Conservation (phyloP, 2,113 vertebrate species). For the Barnardius zonarius region DNA sequence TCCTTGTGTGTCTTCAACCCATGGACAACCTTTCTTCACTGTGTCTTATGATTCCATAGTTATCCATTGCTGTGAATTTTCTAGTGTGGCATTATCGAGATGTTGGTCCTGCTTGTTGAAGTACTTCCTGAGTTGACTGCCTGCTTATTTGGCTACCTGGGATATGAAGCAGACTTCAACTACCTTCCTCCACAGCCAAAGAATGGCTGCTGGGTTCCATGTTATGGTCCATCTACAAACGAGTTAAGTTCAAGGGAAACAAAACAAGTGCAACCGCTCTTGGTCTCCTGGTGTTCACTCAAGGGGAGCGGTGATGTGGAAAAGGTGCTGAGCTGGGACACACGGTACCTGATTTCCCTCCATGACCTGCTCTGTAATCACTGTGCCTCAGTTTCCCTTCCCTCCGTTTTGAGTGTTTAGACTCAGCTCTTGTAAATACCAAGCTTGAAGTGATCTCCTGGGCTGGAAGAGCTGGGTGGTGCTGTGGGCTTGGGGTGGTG, state of each 20-base stretch:
- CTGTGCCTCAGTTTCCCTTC: not conserved
- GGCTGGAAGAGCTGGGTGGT: not conserved
- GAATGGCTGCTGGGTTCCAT: not conserved
- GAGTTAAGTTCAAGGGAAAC: not conserved
- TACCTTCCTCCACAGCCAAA: not conserved
- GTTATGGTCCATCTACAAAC: not conserved
- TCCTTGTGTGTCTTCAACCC: not conserved
- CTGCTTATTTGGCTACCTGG: not conserved
- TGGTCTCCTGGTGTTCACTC: not conserved
- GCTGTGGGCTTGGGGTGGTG: not conserved
- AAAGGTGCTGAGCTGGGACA: not conserved
- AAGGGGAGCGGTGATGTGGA: not conserved
- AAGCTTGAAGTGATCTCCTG: not conserved
- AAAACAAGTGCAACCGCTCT: accelerated
- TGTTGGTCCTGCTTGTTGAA: not conserved
- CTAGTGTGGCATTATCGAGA: not conserved
- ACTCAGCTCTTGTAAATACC: not conserved
- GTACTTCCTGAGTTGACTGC: not conserved
- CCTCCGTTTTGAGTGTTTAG: not conserved
- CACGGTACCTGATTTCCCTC: not conserved
- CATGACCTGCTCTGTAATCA: not conserved
- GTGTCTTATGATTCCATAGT: not conserved
- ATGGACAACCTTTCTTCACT: not conserved
- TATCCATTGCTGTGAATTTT: not conserved
- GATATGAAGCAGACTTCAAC: not conserved